Percentiles rank a stretch among this genome's conserved stretches.
Conservation (phyloP, 1,140 invertebrate species). For the Nilaparvata lugens region DNA sequence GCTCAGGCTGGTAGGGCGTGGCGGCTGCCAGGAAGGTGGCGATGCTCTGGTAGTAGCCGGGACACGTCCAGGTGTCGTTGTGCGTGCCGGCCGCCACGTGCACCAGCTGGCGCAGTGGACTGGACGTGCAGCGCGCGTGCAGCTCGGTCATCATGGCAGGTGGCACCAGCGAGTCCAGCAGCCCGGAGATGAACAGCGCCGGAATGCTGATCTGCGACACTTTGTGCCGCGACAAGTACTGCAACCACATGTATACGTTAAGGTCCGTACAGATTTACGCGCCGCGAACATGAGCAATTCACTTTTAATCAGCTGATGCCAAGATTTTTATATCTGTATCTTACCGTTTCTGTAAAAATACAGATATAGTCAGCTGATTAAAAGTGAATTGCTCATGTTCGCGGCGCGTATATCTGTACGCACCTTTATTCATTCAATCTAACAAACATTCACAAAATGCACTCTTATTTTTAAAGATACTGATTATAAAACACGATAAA, state of each 20-base stretch:
- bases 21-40: slow-evolving; percentile 20
- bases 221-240: slow-evolving; percentile 64
- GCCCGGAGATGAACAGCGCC: slow-evolving; percentile 68
- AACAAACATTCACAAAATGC: not conserved
- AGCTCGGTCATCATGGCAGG: slow-evolving; percentile 75
- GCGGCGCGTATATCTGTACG: no score
- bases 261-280: no score
- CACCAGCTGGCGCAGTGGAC: slow-evolving; percentile 58
- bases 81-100: slow-evolving; percentile 68
- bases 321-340: no score
- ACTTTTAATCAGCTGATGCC: no score
- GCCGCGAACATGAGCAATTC: no score
- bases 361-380: no score
- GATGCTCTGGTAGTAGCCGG: slow-evolving; percentile 25
- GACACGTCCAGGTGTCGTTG: slow-evolving; percentile 73
- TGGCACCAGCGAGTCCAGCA: slow-evolving; percentile 76
- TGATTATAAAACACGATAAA: not conserved
- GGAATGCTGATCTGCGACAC: slow-evolving; percentile 54
- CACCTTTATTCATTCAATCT: no score
- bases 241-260: no score
- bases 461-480: no score
- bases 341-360: no score
- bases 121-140: slow-evolving; percentile 56
- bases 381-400: no score
- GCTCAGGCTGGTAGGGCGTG: slow-evolving; percentile 16